A percentile compares a stretch with the other conserved stretches of the same genome.
Evolutionary conservation across 2,888 invertebrate species (phyloP).

Genomic region (Callimorpha dominula): DNA sequence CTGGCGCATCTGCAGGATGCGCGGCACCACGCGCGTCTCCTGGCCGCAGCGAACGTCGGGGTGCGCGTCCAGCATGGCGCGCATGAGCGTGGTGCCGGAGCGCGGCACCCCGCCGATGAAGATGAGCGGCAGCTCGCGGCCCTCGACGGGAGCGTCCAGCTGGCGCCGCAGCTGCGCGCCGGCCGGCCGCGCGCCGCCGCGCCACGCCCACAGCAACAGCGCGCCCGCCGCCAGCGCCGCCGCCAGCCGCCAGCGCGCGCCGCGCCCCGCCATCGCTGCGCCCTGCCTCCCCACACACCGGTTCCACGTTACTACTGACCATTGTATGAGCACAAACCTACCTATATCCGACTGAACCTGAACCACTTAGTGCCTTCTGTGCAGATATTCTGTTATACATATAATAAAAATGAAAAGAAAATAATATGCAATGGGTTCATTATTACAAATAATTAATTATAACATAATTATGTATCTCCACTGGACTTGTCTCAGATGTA

Average conservation of each 20-base stretch:
- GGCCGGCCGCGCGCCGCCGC: constrained; percentile 53
- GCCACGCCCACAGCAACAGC: constrained; percentile 61
- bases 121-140: constrained; percentile 96
- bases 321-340: too few species aligned
- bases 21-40: constrained; percentile 98
- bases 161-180: constrained; percentile 45
- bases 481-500: not conserved
- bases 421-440: not conserved
- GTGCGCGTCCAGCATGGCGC: constrained; percentile 99
- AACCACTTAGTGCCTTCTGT: not conserved
- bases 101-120: constrained; percentile 99
- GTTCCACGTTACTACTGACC: not conserved
- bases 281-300: not conserved
- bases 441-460: not conserved
- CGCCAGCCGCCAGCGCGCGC: constrained; percentile 53
- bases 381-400: not conserved
- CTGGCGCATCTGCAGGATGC: constrained; percentile 97
- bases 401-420: not conserved
- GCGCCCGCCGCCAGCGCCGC: constrained; percentile 55
- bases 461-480: not conserved
- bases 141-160: constrained; percentile 79
- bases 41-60: constrained; percentile 98
- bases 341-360: too few species aligned
- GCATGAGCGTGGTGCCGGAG: constrained; percentile 98
- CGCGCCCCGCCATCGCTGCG: constrained; percentile 29